These are phyloP conservation scores for Maccullochella peelii DNA, from an alignment of 2,113 vertebrate species.

Conservation along the genomic window DNA sequence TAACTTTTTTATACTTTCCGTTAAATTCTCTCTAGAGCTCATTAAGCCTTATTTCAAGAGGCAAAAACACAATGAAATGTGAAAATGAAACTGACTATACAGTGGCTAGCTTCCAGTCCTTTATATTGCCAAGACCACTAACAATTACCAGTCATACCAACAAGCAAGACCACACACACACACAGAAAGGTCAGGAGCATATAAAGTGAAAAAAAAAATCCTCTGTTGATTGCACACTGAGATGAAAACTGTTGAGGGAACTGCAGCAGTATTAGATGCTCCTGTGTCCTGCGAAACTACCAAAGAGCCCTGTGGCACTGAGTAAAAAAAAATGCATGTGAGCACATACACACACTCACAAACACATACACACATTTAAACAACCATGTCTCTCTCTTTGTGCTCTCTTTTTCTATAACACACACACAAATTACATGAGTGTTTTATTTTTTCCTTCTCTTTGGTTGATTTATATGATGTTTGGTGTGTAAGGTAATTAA, in stretches of 20 bases:
- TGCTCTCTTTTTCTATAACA: background rate
- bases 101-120: background rate
- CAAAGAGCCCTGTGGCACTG: constrained; percentile 17
- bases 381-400: background rate
- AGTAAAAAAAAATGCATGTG: background rate
- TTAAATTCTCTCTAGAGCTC: constrained; percentile 1
- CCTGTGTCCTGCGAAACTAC: constrained; percentile 48
- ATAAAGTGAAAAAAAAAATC: constrained; percentile 9
- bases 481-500: background rate
- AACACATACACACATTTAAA: background rate
- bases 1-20: constrained; percentile 17
- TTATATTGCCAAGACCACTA: constrained; percentile 18
- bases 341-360: background rate
- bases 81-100: background rate
- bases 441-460: background rate
- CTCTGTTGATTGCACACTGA: constrained; percentile 30
- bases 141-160: constrained; percentile 30
- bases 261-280: constrained; percentile 11
- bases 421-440: background rate
- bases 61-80: background rate
- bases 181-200: constrained; percentile 18
- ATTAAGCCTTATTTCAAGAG: background rate
- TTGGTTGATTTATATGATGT: background rate
- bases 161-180: constrained; percentile 14
- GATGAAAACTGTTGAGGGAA: constrained; percentile 25